These are phyloP conservation scores for Mormyrus lacerda DNA, from an alignment of 2,113 vertebrate genomes.

Conservation along the genomic window DNA sequence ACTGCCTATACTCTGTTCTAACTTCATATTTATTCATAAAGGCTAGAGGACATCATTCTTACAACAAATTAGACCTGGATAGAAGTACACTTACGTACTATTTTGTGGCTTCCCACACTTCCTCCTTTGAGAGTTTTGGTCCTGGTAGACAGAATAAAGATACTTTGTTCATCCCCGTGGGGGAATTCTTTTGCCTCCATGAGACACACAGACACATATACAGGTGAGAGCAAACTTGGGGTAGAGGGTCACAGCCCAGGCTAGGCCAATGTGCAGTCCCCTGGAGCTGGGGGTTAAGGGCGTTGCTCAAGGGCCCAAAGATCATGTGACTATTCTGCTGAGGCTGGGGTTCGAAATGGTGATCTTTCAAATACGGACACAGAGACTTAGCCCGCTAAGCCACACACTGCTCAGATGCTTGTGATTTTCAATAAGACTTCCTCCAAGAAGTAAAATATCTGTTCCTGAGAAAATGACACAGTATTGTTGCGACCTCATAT, in stretches of 20 bases:
- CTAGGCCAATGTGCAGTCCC: neutral
- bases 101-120: neutral
- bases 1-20: neutral
- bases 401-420: neutral
- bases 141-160: neutral
- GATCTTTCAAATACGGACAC: too few species aligned
- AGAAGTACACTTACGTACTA: neutral
- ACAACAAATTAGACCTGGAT: neutral
- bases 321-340: neutral
- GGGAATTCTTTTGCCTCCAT: neutral
- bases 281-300: neutral
- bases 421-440: neutral
- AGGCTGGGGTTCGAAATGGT: neutral
- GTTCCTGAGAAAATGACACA: neutral
- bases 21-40: neutral
- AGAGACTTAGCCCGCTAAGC: too few species aligned
- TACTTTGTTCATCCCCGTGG: neutral
- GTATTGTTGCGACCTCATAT: neutral
- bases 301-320: neutral
- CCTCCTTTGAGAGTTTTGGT: neutral
- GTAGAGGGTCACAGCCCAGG: neutral
- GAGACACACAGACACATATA: neutral
- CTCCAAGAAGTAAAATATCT: neutral
- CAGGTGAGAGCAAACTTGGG: neutral
- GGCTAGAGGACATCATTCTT: neutral